Percentiles rank a stretch among this genome's conserved stretches.
These are phyloP conservation scores for Nomada ruficornis DNA, from an alignment of 2,888 invertebrate species.

Conservation along the genomic window DNA sequence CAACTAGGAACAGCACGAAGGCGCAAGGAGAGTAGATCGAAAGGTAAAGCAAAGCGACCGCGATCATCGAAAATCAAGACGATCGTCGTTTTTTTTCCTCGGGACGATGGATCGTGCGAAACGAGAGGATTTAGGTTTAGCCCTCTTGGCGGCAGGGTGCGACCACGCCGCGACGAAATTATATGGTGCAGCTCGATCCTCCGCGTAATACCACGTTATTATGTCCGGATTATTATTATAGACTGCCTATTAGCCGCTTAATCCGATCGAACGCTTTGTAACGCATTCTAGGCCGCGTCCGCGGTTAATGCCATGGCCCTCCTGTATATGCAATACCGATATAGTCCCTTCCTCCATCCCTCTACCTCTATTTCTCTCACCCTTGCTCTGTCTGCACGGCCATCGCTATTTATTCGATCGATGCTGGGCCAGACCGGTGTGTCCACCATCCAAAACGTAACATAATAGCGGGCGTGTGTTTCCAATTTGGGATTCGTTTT, in stretches of 20 bases:
- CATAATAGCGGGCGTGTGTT: conserved; percentile 55
- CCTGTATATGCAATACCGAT: conserved; percentile 31
- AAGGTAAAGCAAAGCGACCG: not conserved
- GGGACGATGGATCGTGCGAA: conserved; percentile 54
- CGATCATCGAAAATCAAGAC: not conserved
- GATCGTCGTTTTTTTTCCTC: conserved; percentile 1
- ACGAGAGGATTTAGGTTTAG: conserved; percentile 64
- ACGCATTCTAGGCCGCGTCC: conserved; percentile 70
- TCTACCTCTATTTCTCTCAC: no score
- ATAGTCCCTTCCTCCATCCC: not conserved
- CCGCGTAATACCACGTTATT: conserved; percentile 79
- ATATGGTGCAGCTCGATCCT: conserved; percentile 75
- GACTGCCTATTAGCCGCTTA: conserved; percentile 75
- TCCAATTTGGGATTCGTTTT: conserved; percentile 46
- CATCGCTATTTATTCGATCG: conserved; percentile 61
- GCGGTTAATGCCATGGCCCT: conserved; percentile 67
- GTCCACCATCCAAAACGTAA: conserved; percentile 30
- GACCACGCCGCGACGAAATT: conserved; percentile 78
- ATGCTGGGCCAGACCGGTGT: conserved; percentile 22
- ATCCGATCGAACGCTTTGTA: conserved; percentile 79
- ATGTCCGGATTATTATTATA: conserved; percentile 80
- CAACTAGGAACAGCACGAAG: not conserved
- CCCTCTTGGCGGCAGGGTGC: conserved; percentile 63
- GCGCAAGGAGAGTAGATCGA: not conserved
- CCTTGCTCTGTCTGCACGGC: conserved; percentile 10